These are phyloP conservation scores for Pygoscelis antarcticus DNA, from an alignment of 2,113 vertebrate species.

Conservation along the genomic window DNA sequence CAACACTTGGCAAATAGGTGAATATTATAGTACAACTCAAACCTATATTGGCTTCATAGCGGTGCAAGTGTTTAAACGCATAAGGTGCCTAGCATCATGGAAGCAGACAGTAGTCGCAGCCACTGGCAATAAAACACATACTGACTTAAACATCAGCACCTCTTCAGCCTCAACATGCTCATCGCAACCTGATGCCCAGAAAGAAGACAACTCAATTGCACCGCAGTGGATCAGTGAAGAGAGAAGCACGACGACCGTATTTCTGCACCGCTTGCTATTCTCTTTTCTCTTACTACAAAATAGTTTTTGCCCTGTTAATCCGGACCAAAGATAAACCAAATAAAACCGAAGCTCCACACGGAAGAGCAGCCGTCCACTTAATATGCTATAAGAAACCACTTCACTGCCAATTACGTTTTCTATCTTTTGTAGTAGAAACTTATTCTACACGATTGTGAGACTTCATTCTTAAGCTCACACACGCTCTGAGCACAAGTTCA, in stretches of 20 bases:
- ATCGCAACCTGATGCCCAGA: not conserved
- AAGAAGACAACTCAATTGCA: not conserved
- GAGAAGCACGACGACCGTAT: not conserved
- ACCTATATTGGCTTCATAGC: not conserved
- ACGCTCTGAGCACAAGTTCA: not conserved
- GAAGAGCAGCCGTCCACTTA: too few relatives aligned
- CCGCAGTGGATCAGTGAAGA: not conserved
- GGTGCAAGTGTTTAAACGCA: not conserved
- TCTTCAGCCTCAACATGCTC: not conserved
- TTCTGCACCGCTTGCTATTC: not conserved
- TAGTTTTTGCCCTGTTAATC: not conserved
- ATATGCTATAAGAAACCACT: not conserved
- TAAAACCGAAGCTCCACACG: too few relatives aligned
- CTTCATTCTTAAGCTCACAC: not conserved
- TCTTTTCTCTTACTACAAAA: not conserved
- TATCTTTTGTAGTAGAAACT: not conserved
- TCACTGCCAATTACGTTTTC: not conserved
- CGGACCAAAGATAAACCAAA: not conserved
- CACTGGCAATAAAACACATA: not conserved
- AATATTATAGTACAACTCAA: not conserved
- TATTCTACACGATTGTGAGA: too few relatives aligned
- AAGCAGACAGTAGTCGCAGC: not conserved
- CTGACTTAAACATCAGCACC: not conserved
- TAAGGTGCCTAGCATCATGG: not conserved
- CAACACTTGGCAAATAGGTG: not conserved